These are phyloP conservation scores for Furcifer pardalis DNA, from an alignment of 2,797 vertebrate species.

Conservation along the genomic window DNA sequence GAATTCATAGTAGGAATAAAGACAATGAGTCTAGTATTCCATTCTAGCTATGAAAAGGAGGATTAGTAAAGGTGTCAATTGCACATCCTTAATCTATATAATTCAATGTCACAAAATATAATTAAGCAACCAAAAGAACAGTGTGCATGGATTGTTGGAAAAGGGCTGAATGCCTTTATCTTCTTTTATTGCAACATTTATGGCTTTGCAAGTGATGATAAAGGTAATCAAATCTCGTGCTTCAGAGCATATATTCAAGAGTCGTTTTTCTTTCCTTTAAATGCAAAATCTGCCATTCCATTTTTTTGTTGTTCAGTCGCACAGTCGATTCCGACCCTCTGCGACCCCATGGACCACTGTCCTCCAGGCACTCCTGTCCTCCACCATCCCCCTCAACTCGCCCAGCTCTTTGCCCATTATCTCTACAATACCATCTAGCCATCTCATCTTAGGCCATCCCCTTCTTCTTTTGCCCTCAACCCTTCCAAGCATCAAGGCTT, in stretches of 20 bases:
- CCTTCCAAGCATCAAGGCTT: too few relatives aligned
- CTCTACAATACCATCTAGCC: too few relatives aligned
- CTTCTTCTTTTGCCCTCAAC: too few relatives aligned
- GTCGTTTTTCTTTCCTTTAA: constrained; percentile 12
- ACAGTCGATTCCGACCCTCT: too few relatives aligned
- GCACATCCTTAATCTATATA: constrained; percentile 7
- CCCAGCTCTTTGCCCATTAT: too few relatives aligned
- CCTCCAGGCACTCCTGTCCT: too few relatives aligned
- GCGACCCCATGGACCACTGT: too few relatives aligned
- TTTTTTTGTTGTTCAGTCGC: too few relatives aligned
- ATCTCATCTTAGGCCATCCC: too few relatives aligned
- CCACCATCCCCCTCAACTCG: too few relatives aligned
- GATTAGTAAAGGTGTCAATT: constrained; percentile 16
- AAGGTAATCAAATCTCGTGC: constrained; percentile 27
- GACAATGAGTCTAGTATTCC: neutral
- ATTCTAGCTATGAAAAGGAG: neutral
- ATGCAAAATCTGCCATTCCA: constrained; percentile 22
- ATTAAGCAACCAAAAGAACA: constrained; percentile 29
- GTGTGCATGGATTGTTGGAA: neutral
- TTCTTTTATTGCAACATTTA: constrained; percentile 21
- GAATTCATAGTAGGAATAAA: constrained; percentile 9
- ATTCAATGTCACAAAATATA: constrained; percentile 20
- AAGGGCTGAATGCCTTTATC: constrained; percentile 2
- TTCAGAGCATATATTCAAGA: constrained; percentile 31
- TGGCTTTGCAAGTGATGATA: neutral